Evolutionary conservation across 2,113 vertebrate genomes (phyloP).

Genomic region (Rana temporaria): DNA sequence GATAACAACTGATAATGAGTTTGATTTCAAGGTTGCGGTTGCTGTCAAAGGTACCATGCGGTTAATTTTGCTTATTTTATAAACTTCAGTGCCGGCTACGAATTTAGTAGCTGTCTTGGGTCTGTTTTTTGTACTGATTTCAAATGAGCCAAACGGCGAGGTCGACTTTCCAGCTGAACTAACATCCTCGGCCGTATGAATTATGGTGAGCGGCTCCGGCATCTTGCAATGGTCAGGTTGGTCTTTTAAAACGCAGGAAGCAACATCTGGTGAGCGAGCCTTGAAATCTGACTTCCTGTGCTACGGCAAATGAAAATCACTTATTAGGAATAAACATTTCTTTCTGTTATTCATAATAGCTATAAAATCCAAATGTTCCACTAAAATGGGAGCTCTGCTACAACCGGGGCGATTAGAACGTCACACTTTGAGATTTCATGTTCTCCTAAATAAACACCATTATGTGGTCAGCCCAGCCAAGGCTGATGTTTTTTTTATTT

Average conservation of each 20-base stretch:
- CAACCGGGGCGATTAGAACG: no score
- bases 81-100: constrained; percentile 14
- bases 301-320: not conserved
- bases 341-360: not conserved
- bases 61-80: constrained; percentile 37
- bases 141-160: constrained; percentile 32
- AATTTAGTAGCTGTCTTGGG: constrained; percentile 34
- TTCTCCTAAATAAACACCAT: no score
- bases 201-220: constrained; percentile 22
- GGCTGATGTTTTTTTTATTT: no score
- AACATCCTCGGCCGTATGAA: constrained; percentile 43
- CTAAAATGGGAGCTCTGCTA: no score
- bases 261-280: constrained; percentile 13
- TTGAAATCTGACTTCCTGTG: not conserved
- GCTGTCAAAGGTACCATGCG: not conserved
- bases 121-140: constrained; percentile 44
- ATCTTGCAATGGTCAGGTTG: constrained; percentile 23
- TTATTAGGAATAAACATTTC: not conserved
- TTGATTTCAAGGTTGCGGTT: constrained; percentile 4
- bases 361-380: not conserved
- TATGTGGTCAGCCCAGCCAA: no score
- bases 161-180: constrained; percentile 51
- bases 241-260: not conserved
- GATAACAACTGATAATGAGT: constrained; percentile 13
- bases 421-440: no score